These are phyloP conservation scores for Sinohyriopsis cumingii DNA, from an alignment of 2,888 invertebrate species.

Conservation along the genomic window DNA sequence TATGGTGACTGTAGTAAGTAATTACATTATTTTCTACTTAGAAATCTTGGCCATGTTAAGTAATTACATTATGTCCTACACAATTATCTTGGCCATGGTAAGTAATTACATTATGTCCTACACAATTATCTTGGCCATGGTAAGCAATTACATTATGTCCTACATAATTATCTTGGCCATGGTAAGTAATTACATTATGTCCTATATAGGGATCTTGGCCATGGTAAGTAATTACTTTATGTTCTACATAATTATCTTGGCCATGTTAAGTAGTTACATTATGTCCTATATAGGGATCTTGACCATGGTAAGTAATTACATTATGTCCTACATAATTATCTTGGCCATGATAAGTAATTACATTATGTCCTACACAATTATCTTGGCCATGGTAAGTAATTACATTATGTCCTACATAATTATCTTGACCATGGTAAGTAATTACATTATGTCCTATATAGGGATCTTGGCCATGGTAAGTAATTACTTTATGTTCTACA, in stretches of 20 bases:
- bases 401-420: constrained; percentile 67
- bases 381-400: constrained; percentile 60
- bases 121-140: constrained; percentile 65
- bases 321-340: constrained; percentile 67
- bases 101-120: constrained; percentile 63
- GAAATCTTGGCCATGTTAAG: constrained; percentile 29
- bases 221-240: constrained; percentile 64
- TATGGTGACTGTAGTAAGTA: too few relatives aligned
- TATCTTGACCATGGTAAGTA: constrained; percentile 60
- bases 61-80: constrained; percentile 63
- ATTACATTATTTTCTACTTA: too few relatives aligned
- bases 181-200: constrained; percentile 62
- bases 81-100: constrained; percentile 65
- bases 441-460: constrained; percentile 64
- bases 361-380: constrained; percentile 65
- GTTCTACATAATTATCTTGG: constrained; percentile 64
- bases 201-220: constrained; percentile 62
- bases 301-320: constrained; percentile 58
- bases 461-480: constrained; percentile 64
- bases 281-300: constrained; percentile 67
- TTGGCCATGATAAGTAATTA: constrained; percentile 61
- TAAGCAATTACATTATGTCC: constrained; percentile 61
- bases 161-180: constrained; percentile 64
- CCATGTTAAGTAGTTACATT: constrained; percentile 60
- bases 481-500: constrained; percentile 63